phyloP scores from a whole-genome alignment of 2,113 vertebrate species.

The Ictalurus furcatus region DNA sequence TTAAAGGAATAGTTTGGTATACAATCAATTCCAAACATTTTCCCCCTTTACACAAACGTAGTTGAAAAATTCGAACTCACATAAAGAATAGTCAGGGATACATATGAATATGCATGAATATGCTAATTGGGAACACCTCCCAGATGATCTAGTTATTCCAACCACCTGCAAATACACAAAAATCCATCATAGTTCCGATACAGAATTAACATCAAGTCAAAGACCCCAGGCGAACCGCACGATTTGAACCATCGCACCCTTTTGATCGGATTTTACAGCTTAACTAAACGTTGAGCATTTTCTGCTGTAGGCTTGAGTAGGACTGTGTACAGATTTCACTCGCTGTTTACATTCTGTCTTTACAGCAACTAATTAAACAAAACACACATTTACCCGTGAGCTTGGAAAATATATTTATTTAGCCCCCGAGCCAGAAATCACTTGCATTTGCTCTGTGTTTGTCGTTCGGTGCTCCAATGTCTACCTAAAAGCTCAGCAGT shows the following conservation, averaged over 20 bases:
- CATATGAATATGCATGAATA: not conserved
- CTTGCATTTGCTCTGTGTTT: not conserved
- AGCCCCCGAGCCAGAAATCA: not conserved
- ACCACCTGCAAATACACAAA: not conserved
- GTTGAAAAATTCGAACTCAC: not conserved
- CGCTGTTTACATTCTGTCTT: not conserved
- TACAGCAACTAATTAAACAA: not conserved
- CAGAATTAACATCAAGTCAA: not conserved
- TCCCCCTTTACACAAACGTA: not conserved
- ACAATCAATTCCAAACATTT: not conserved
- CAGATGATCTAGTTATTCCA: not conserved
- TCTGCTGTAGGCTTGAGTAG: not conserved
- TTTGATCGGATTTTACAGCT: not conserved
- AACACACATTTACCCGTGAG: not conserved
- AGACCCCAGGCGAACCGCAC: not conserved
- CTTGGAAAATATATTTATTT: conserved; percentile 1
- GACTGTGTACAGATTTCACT: conserved; percentile 1
- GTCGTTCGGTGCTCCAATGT: too few species aligned
- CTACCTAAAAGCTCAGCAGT: not conserved
- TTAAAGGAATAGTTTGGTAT: not conserved
- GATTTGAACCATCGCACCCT: not conserved
- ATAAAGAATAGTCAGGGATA: not conserved
- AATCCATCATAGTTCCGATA: not conserved
- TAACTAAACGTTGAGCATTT: not conserved
- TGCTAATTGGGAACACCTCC: not conserved